phyloP scores from a whole-genome alignment of 2,797 vertebrate genomes.

The Graptemys geographica region DNA sequence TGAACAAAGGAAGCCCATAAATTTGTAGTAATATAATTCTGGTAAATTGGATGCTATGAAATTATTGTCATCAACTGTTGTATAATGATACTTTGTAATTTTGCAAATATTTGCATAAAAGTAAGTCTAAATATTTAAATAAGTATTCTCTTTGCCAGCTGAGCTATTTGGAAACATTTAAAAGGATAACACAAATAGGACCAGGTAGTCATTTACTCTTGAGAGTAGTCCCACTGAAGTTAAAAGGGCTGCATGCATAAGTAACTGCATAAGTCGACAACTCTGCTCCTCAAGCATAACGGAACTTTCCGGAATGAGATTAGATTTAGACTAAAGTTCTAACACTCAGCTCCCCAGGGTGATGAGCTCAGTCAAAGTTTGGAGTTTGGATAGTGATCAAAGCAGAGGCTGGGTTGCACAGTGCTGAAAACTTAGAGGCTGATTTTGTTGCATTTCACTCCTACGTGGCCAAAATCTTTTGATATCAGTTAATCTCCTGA shows the following conservation, averaged over 20 bases:
- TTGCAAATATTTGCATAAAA: conserved; percentile 24
- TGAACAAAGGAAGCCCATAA: conserved; percentile 24
- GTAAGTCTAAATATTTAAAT: conserved; percentile 3
- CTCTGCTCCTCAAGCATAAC: accelerated
- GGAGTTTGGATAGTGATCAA: neutral
- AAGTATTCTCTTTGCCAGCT: neutral
- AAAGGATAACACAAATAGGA: neutral
- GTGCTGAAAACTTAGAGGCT: neutral
- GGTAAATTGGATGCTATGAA: conserved; percentile 26
- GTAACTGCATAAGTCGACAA: neutral
- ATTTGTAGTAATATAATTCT: conserved; percentile 29
- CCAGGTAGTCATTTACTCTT: neutral
- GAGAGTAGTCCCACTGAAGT: neutral
- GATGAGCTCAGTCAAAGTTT: neutral
- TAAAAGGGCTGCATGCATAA: neutral
- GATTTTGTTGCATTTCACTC: neutral
- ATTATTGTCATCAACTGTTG: conserved; percentile 31
- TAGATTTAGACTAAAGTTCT: neutral
- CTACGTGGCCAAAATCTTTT: neutral
- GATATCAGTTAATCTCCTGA: neutral
- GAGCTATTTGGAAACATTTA: conserved; percentile 9
- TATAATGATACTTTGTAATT: neutral
- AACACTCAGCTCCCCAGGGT: neutral
- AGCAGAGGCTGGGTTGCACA: neutral
- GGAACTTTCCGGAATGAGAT: neutral